Evolutionary conservation across 1,140 invertebrate genomes (phyloP).

Genomic region (Nymphalis io): DNA sequence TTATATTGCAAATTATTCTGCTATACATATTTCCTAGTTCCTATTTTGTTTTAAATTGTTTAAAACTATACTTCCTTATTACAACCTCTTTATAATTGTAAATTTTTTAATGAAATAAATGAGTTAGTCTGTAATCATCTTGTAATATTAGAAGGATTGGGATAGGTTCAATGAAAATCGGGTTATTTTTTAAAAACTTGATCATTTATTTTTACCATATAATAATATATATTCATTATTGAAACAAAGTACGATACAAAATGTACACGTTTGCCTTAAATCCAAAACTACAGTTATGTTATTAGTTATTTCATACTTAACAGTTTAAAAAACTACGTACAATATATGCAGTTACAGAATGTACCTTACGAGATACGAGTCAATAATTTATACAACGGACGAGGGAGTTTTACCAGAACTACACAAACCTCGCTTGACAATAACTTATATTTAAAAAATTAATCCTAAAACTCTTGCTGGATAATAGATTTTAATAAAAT

Average conservation of each 20-base stretch:
- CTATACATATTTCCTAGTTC: too few relatives aligned
- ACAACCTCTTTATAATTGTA: neutral
- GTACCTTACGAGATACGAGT: conserved; percentile 66
- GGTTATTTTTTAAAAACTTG: conserved; percentile 79
- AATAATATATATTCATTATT: conserved; percentile 80
- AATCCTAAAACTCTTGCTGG: conserved; percentile 58
- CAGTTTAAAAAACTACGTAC: conserved; percentile 76
- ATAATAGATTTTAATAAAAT: conserved; percentile 64
- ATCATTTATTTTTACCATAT: conserved; percentile 80
- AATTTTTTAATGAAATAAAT: neutral
- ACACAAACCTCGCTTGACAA: conserved; percentile 43
- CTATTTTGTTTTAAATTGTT: neutral
- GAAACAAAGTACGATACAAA: conserved; percentile 80
- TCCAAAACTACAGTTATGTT: conserved; percentile 74
- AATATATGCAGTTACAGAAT: conserved; percentile 75
- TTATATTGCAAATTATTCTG: neutral
- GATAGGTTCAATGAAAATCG: conserved; percentile 59
- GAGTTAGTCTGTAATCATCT: neutral
- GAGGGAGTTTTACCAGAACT: conserved; percentile 46
- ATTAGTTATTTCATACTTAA: conserved; percentile 75
- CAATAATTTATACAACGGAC: conserved; percentile 78
- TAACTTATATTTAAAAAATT: conserved; percentile 63
- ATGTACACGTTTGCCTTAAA: conserved; percentile 76
- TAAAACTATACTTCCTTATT: neutral
- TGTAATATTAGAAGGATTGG: conserved; percentile 4